A percentile compares a stretch with the other conserved stretches of the same genome.
phyloP scores from a whole-genome alignment of 2,888 invertebrate genomes.

The Drosophila anceps region DNA sequence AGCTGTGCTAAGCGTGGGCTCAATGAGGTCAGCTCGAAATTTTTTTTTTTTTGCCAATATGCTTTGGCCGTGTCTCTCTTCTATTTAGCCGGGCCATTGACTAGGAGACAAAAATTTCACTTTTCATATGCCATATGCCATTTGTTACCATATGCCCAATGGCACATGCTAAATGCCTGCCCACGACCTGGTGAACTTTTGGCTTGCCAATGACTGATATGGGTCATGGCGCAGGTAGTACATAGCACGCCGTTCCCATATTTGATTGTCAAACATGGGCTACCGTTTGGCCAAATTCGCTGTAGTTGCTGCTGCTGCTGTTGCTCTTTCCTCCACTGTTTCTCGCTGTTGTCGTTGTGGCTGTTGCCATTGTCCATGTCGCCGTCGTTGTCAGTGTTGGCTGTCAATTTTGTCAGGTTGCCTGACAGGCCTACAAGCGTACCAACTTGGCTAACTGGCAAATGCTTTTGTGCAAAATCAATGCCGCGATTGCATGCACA shows the following conservation, averaged over 20 bases:
- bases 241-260: slow-evolving; percentile 61
- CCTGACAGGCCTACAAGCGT: slow-evolving; percentile 74
- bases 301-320: slow-evolving; percentile 19
- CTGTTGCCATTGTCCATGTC: slow-evolving; percentile 37
- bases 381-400: slow-evolving; percentile 74
- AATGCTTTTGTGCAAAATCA: slow-evolving; percentile 54
- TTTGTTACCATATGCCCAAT: slow-evolving; percentile 28
- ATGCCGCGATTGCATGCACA: slow-evolving; percentile 47
- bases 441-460: slow-evolving; percentile 67
- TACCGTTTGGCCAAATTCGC: slow-evolving; percentile 68
- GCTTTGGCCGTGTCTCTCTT: slow-evolving; percentile 29
- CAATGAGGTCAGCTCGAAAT: slow-evolving; percentile 58
- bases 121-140: slow-evolving; percentile 53
- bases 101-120: slow-evolving; percentile 61
- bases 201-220: slow-evolving; percentile 53
- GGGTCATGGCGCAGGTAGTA: slow-evolving; percentile 66
- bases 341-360: slow-evolving; percentile 16
- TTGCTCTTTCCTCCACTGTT: slow-evolving; percentile 5
- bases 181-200: slow-evolving; percentile 69
- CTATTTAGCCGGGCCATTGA: slow-evolving; percentile 43
- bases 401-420: slow-evolving; percentile 78
- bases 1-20: slow-evolving; percentile 56
- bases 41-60: slow-evolving; percentile 30
- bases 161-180: slow-evolving; percentile 48
- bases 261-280: slow-evolving; percentile 75